Conservation (phyloP, 1,140 invertebrate genomes). For the Dinothrombium tinctorium region DNA sequence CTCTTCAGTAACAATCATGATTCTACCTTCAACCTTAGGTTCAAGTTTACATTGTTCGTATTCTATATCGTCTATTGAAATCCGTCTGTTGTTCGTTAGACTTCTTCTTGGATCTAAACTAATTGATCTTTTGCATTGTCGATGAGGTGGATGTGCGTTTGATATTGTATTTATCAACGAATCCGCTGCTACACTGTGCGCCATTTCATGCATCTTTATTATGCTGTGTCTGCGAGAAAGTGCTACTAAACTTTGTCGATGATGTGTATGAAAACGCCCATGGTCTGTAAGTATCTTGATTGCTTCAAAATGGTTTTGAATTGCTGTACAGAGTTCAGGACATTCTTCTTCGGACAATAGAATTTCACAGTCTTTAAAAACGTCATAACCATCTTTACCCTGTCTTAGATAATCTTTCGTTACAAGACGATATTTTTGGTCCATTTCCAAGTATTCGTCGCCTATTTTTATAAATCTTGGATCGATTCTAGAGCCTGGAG, state of each 20-base stretch:
- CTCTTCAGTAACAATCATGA: too few species aligned
- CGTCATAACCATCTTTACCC: conserved; percentile 62
- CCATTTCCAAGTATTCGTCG: conserved; percentile 46
- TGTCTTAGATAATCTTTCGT: conserved; percentile 45
- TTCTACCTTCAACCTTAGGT: conserved; percentile 45
- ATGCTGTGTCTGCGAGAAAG: conserved; percentile 45
- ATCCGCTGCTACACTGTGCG: neutral
- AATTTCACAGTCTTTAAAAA: conserved; percentile 41
- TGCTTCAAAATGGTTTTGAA: conserved; percentile 67
- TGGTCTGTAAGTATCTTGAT: conserved; percentile 46
- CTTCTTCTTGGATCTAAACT: too few species aligned
- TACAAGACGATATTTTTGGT: conserved; percentile 41
- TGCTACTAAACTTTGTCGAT: conserved; percentile 54
- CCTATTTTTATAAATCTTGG: conserved; percentile 46
- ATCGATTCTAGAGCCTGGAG: conserved; percentile 40
- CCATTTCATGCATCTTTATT: conserved; percentile 40
- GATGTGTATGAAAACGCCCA: conserved; percentile 51
- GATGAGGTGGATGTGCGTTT: too few species aligned
- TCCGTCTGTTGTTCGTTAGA: neutral
- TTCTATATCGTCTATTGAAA: conserved; percentile 38
- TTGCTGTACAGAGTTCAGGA: conserved; percentile 47
- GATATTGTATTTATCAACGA: neutral
- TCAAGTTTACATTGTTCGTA: conserved; percentile 42
- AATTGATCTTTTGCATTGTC: too few species aligned
- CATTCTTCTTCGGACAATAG: conserved; percentile 55